Evolutionary conservation across 2,797 vertebrate genomes (phyloP), one percentile per base, ranked within the genome.

Genomic region (Phoxinus dragarum): DNA sequence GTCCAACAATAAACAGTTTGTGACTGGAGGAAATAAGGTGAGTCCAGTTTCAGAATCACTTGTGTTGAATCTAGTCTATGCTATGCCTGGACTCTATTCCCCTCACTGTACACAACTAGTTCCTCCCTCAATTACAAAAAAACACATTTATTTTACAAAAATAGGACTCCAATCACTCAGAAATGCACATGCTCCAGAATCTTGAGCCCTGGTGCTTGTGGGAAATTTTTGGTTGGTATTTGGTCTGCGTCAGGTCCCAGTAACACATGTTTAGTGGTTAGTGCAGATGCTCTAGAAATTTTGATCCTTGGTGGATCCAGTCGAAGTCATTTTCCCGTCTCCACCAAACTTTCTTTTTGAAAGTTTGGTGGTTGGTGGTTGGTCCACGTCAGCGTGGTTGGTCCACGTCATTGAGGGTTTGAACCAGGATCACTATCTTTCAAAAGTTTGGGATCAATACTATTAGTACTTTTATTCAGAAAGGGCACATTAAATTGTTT

Each of bases 1-100:
- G 93, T 98, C 97, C 17, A 98, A 97, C 94, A 97, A 95, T 95
- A 99, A 99, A 92, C 98, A 99, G 89, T 99, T 99, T 95, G 98
- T 99, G 91, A 99, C 98, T 0, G 98, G 98, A 81, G 97, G 98
- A 54, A 99, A 97, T 94, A 99, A 99, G 97, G 98, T 99, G 95
- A 91, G 92, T 85, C 14, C 36, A 40, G 76, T 81, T 81, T 81
- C 8, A 71, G 34, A 56, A 69, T 81, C 72, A 38, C 68, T n/a
- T 59, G 42, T 34, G 27, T 54, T 52, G 12, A 23, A 56, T 23
- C 44, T 10, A 17, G 44, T 49, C 72, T 34, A 19, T 1, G 16
- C 17, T 49, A 74, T 49, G 16, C 27, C 27, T 16, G 7, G 71
- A 73, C 21, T 31, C 2, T 7, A 31, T 73, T 73, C 6, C 40